These are phyloP conservation scores for Dendropsophus ebraccatus DNA, from an alignment of 2,113 vertebrate genomes.

Conservation along the genomic window DNA sequence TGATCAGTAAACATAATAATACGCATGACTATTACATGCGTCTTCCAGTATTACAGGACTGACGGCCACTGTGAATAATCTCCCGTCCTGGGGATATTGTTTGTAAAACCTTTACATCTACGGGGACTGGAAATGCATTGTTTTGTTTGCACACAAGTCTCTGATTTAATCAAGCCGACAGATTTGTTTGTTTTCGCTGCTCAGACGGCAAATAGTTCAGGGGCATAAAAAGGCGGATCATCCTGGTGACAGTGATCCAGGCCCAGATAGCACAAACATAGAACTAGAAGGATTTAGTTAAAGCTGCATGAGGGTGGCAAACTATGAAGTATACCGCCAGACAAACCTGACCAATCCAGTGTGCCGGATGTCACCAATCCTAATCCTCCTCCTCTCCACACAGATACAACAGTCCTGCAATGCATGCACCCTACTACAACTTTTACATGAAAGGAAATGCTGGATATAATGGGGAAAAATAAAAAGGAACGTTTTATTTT, in stretches of 20 bases:
- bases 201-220: not conserved
- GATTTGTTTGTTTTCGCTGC: not conserved
- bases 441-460: too few species aligned
- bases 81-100: not conserved
- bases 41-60: not conserved
- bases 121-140: not conserved
- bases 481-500: not conserved
- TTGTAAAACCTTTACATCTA: not conserved
- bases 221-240: not conserved
- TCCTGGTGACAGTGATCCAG: not conserved
- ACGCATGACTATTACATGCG: too few species aligned
- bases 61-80: not conserved
- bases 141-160: not conserved
- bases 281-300: not conserved
- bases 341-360: too few species aligned
- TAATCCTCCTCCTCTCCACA: not conserved
- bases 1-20: too few species aligned
- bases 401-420: too few species aligned
- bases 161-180: not conserved
- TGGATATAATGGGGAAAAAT: too few species aligned
- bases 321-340: too few species aligned
- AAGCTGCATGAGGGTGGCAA: not conserved
- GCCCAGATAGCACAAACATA: not conserved
- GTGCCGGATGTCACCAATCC: too few species aligned
- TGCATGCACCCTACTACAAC: too few species aligned